Conservation (phyloP, 2,113 vertebrate genomes). For the Copsychus sechellarum region DNA sequence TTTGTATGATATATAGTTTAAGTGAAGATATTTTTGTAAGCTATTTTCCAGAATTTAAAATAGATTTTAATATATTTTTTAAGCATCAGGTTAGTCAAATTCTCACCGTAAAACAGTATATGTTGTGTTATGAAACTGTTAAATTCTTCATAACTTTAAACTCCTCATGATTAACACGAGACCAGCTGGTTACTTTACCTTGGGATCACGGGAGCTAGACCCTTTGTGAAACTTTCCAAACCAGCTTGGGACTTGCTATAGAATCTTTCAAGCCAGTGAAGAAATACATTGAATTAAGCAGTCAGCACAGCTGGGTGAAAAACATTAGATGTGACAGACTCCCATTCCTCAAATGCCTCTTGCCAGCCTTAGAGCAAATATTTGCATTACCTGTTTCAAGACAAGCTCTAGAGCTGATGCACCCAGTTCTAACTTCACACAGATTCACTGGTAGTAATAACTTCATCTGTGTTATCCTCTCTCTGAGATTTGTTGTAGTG, state of each 20-base stretch:
- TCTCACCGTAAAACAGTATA: not conserved
- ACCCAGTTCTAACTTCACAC: not conserved
- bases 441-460: not conserved
- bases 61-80: slow-evolving; percentile 69
- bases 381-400: not conserved
- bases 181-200: not conserved
- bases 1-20: slow-evolving; percentile 22
- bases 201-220: not conserved
- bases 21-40: slow-evolving; percentile 34
- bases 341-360: not conserved
- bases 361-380: not conserved
- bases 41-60: slow-evolving; percentile 36
- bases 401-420: not conserved
- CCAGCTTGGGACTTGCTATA: not conserved
- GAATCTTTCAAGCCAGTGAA: not conserved
- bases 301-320: not conserved
- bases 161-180: slow-evolving; percentile 52
- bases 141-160: slow-evolving; percentile 37
- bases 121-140: slow-evolving; percentile 36
- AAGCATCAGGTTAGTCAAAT: slow-evolving; percentile 49
- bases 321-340: not conserved
- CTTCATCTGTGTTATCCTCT: not conserved
- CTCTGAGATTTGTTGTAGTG: not conserved
- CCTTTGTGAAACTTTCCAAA: not conserved
- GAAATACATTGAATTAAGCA: not conserved